Base-by-base conservation (phyloP, 1,140 invertebrate genomes). In the Linepithema humile region DNA sequence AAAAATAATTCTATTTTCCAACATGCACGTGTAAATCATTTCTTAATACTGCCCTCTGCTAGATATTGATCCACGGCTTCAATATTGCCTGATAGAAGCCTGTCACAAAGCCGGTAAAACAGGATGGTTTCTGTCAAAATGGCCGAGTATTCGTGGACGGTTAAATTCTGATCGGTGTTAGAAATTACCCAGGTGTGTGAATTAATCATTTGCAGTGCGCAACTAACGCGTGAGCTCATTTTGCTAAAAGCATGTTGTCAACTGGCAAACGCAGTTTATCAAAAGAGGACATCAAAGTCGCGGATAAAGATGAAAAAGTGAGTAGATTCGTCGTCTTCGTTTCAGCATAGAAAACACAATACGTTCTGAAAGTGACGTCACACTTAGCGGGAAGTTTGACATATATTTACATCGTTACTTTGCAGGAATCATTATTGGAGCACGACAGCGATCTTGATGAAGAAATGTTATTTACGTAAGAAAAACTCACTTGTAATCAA, bases 401-500 rank as follows among this genome's bases (percentile, higher is more conserved):
- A 29, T 55, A 17, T 57, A 9, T n/a, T 67, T 72, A 7, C 43
- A 69, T 40, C 32, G 23, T 86, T 85, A 32, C 75, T 80, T 89
- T 78, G 23, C 40, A 94, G 93, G 92, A 93, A 48, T 83, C 74
- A 10, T 77, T 94, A 29, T 82, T 94, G 73, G 92, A 94, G 10
- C 91, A 93, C 74, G 93, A 94, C 77, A 94, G 93, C 26, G 93
- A 94, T 53, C 86, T 73, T 17, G 93, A 94, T 35, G 92, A 94
- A 40, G 91, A 93, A 53, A 91, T 91, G 70, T 48, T 94, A 40
- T 93, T 91, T 45, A 91, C 90, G 93, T 94, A 87, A 70, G 89
- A 17, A 29, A 77, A 45, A 29, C 35, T 5, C n/a, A 2, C 17
- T 15, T 57, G 3, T 12, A 26, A n/a, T 57, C n/a, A 45, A 40